These are phyloP conservation scores for Myocastor coypus DNA, from an alignment of 2,113 vertebrate genomes.

Conservation along the genomic window DNA sequence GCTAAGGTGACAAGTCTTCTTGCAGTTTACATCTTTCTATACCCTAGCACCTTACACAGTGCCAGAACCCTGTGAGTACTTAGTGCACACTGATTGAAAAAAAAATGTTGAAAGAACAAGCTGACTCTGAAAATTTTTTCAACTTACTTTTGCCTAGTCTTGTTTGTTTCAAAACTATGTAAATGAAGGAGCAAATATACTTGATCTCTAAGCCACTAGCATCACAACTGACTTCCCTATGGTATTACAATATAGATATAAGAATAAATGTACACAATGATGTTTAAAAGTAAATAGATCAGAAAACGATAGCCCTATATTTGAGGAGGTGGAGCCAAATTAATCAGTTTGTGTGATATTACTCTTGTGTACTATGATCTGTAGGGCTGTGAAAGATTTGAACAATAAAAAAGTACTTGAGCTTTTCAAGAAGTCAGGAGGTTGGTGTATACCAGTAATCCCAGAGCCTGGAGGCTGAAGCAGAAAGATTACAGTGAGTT, in stretches of 20 bases:
- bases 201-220: constrained; percentile 37
- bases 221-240: not conserved
- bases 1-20: not conserved
- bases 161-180: constrained; percentile 52
- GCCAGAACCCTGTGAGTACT: not conserved
- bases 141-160: constrained; percentile 51
- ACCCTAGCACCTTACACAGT: not conserved
- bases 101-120: constrained; percentile 54
- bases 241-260: constrained; percentile 30
- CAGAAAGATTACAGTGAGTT: not conserved
- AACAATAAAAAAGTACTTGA: not conserved
- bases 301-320: not conserved
- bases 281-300: not conserved
- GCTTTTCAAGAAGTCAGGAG: constrained; percentile 30
- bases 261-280: not conserved
- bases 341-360: not conserved
- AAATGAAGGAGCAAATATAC: constrained; percentile 43
- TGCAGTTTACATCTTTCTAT: not conserved
- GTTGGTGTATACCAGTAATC: not conserved
- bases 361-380: not conserved
- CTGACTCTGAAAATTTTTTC: constrained; percentile 9
- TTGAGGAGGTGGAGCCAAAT: not conserved
- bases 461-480: not conserved
- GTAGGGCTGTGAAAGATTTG: constrained; percentile 11
- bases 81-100: constrained; percentile 38